These are phyloP conservation scores for Palythoa grandiflora DNA, from an alignment of 92 coral and sea anemone genomes.

Conservation along the genomic window DNA sequence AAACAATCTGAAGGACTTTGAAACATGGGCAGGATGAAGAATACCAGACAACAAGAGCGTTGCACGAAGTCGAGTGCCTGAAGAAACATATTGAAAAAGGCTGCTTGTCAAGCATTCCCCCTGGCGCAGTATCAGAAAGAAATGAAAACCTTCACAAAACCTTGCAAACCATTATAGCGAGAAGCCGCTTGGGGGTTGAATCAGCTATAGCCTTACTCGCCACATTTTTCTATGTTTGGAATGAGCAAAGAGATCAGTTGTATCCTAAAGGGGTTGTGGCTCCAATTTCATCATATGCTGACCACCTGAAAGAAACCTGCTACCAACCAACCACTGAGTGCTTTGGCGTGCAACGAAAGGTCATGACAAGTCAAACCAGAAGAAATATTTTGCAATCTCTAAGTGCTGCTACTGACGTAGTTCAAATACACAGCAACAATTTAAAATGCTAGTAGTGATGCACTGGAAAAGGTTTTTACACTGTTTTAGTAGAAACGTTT, in stretches of 20 bases:
- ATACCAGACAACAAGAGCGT: constrained; percentile 35
- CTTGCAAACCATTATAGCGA: constrained; percentile 17
- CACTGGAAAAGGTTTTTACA: constrained; percentile 41
- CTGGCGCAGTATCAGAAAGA: constrained; percentile 57
- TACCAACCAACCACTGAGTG: constrained; percentile 6
- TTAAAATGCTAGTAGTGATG: not conserved
- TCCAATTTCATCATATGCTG: constrained; percentile 50
- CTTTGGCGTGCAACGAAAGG: not conserved
- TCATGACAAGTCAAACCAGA: not conserved
- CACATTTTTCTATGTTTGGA: constrained; percentile 59
- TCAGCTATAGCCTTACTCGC: constrained; percentile 57
- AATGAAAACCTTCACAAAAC: constrained; percentile 58
- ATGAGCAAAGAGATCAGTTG: constrained; percentile 50
- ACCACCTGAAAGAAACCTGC: constrained; percentile 7
- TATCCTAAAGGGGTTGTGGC: constrained; percentile 51
- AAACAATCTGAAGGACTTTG: constrained; percentile 37
- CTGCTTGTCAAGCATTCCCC: constrained; percentile 60
- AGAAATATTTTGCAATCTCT: constrained; percentile 1
- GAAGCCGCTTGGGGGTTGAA: constrained; percentile 48
- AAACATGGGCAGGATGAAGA: constrained; percentile 51
- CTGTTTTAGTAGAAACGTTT: not conserved
- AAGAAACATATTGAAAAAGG: constrained; percentile 60
- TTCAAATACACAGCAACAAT: not conserved
- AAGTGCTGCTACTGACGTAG: not conserved
- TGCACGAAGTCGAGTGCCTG: constrained; percentile 47